Percentiles rank a stretch among this genome's conserved stretches.
Evolutionary conservation across 2,888 invertebrate species (phyloP).

Genomic region (Trissolcus brochymenae): DNA sequence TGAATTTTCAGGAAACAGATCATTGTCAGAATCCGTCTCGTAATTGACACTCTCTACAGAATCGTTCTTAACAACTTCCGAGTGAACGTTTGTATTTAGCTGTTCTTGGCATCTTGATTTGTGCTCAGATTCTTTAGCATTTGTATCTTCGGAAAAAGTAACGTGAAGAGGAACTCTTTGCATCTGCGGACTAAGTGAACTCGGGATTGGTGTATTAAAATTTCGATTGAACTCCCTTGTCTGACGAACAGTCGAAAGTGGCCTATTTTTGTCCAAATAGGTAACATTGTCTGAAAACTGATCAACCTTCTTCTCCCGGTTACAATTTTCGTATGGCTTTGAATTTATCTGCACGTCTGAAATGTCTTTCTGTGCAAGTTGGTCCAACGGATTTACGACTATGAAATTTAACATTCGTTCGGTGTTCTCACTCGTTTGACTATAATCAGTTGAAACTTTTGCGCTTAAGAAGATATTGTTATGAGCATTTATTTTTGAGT

Average conservation of each 20-base stretch:
- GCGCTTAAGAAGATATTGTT: no score
- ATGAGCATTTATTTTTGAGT: constrained; percentile 12
- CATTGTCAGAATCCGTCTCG: constrained; percentile 24
- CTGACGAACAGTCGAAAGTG: constrained; percentile 41
- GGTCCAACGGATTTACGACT: not conserved
- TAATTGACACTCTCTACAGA: constrained; percentile 35
- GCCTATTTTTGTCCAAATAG: not conserved
- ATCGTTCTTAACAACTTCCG: not conserved
- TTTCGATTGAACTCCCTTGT: not conserved
- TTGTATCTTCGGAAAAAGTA: constrained; percentile 42
- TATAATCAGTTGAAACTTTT: no score
- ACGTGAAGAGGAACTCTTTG: constrained; percentile 24
- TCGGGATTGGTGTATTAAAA: constrained; percentile 26
- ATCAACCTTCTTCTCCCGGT: not conserved
- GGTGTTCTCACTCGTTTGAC: no score
- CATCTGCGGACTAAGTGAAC: constrained; percentile 39
- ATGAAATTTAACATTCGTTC: not conserved
- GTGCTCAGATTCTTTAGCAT: not conserved
- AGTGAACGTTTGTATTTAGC: not conserved
- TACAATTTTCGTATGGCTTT: not conserved
- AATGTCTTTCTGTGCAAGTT: not conserved
- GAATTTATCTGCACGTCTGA: not conserved
- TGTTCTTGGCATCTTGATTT: not conserved
- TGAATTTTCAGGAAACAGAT: constrained; percentile 27
- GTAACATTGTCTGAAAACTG: constrained; percentile 13